Conservation (phyloP, 92 coral and sea anemone species). For the Micromussa lordhowensis region DNA sequence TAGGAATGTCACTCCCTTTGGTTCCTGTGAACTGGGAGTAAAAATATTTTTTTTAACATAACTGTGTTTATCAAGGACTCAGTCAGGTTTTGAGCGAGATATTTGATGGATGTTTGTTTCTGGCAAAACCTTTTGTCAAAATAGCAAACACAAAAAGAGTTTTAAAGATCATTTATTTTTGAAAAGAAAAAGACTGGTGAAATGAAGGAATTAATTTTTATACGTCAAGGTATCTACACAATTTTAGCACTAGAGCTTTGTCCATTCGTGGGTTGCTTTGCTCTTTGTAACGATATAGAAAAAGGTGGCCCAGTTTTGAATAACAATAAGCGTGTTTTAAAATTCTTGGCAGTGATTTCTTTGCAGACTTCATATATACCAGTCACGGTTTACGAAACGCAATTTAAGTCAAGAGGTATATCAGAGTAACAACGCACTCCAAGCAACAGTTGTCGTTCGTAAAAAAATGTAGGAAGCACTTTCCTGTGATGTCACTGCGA, state of each 20-base stretch:
- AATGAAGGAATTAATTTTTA: background rate
- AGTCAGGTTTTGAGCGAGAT: background rate
- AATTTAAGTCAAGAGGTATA: background rate
- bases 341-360: background rate
- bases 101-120: background rate
- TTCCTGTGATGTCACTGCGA: background rate
- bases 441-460: background rate
- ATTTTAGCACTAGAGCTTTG: background rate
- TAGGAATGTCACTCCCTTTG: background rate
- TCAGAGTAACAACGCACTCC: background rate
- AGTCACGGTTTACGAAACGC: background rate
- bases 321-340: background rate
- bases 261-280: background rate
- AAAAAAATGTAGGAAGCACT: background rate
- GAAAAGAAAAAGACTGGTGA: background rate
- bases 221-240: background rate
- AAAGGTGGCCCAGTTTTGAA: conserved; percentile 1
- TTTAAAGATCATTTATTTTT: background rate
- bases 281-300: background rate
- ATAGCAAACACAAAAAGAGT: background rate
- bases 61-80: background rate
- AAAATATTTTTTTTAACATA: background rate
- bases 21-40: background rate
- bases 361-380: background rate
- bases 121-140: background rate